Percentiles rank a stretch among this genome's conserved stretches.
Evolutionary conservation across 2,113 vertebrate species (phyloP).

Genomic region (Emydura subglobosa): DNA sequence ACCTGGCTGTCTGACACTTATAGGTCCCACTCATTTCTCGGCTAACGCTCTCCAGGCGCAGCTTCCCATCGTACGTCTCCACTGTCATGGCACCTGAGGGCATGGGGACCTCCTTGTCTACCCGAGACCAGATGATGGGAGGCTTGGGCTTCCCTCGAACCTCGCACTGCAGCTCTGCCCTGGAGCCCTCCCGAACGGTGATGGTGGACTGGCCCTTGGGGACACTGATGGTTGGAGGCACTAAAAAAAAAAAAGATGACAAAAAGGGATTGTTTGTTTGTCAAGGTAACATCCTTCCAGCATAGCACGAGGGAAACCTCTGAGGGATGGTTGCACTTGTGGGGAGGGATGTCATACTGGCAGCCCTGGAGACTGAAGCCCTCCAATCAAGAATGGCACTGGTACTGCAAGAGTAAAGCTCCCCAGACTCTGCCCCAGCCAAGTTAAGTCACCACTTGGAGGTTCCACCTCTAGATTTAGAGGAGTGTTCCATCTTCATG

Average conservation of each 20-base stretch:
- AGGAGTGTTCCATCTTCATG: background rate
- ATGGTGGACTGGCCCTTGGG: slow-evolving; percentile 88
- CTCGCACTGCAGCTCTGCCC: slow-evolving; percentile 90
- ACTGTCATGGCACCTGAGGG: slow-evolving; percentile 82
- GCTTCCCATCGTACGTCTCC: slow-evolving; percentile 90
- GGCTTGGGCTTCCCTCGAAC: slow-evolving; percentile 94
- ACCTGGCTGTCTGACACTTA: slow-evolving; percentile 95
- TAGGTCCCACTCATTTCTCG: slow-evolving; percentile 93
- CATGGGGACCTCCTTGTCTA: slow-evolving; percentile 92
- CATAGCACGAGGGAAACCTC: background rate
- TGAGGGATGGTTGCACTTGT: background rate
- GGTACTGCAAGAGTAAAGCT: background rate
- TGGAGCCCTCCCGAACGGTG: slow-evolving; percentile 89
- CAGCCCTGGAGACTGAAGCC: background rate
- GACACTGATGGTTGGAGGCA: slow-evolving; percentile 90
- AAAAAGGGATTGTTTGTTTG: background rate
- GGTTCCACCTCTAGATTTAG: background rate
- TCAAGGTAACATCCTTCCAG: background rate
- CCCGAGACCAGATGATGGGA: slow-evolving; percentile 92
- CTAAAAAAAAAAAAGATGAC: slow-evolving; percentile 69
- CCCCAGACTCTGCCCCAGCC: rapidly evolving
- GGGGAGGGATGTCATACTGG: background rate
- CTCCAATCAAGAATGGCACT: background rate
- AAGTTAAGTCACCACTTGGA: background rate
- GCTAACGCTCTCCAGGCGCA: slow-evolving; percentile 87